These are phyloP conservation scores for Hippolais icterina DNA, from an alignment of 2,113 vertebrate genomes.

Conservation along the genomic window DNA sequence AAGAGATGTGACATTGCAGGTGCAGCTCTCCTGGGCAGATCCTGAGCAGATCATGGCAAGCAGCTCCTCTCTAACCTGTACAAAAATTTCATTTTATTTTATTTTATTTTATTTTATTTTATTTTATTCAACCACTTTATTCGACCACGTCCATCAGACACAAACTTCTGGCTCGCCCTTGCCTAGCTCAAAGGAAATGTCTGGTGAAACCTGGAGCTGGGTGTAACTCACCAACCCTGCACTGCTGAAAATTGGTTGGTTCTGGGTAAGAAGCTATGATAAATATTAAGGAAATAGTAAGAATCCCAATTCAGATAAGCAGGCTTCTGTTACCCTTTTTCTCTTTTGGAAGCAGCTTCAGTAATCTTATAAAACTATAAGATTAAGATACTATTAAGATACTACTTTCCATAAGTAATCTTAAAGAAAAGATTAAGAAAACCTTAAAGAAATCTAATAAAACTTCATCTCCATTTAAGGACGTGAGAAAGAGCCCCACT, in stretches of 20 bases:
- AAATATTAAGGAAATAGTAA: not conserved
- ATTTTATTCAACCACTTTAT: not conserved
- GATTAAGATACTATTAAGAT: too few species aligned
- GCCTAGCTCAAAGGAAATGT: not conserved
- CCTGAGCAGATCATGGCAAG: not conserved
- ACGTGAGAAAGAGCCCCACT: not conserved
- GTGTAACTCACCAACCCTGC: not conserved
- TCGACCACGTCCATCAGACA: not conserved
- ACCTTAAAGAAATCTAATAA: not conserved
- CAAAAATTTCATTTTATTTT: not conserved
- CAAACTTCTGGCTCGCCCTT: not conserved
- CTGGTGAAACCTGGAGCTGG: not conserved
- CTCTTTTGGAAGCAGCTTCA: not conserved
- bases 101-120: too few species aligned
- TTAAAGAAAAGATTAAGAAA: not conserved
- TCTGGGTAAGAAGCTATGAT: not conserved
- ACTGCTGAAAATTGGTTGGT: not conserved
- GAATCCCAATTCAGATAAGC: not conserved
- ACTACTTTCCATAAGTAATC: too few species aligned
- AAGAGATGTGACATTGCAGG: not conserved
- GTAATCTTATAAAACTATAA: not conserved
- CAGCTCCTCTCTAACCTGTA: not conserved
- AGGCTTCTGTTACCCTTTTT: not conserved
- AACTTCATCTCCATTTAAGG: not conserved
- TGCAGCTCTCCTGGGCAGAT: not conserved